phyloP scores from a whole-genome alignment of 30 jellyfish, hydroid and myxozoan genomes.

The Morbakka virulenta region DNA sequence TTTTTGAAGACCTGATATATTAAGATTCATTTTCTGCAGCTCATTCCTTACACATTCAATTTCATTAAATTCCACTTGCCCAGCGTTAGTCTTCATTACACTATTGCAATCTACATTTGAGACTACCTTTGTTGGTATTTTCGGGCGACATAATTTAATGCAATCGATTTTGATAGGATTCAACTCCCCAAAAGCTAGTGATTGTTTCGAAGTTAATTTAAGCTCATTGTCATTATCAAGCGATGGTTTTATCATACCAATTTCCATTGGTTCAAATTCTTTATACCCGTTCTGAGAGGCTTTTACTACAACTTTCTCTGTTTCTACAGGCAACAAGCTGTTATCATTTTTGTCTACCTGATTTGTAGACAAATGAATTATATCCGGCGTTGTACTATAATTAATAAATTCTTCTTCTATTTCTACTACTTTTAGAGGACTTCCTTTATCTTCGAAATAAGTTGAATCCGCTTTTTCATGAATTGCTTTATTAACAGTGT shows the following conservation, averaged over 20 bases:
- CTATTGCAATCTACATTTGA: neutral
- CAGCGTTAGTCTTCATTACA: neutral
- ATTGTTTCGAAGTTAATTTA: neutral
- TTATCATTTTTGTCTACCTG: no score
- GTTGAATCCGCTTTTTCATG: neutral
- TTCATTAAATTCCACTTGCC: neutral
- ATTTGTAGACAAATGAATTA: no score
- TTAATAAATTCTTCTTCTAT: neutral
- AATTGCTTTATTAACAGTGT: no score
- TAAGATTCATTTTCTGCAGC: neutral
- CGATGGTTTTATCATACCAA: neutral
- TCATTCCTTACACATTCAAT: neutral
- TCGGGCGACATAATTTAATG: neutral
- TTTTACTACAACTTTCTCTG: no score
- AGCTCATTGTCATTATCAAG: neutral
- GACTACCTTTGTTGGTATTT: neutral
- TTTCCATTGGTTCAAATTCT: neutral
- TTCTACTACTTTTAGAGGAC: neutral
- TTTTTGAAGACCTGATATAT: neutral
- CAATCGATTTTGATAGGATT: neutral
- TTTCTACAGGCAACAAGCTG: no score
- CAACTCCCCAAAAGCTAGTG: neutral
- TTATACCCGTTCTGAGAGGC: neutral
- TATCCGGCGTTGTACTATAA: no score
- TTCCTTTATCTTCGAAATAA: neutral